These are phyloP conservation scores for Phalacrocorax aristotelis DNA, from an alignment of 2,113 vertebrate species.

Conservation along the genomic window DNA sequence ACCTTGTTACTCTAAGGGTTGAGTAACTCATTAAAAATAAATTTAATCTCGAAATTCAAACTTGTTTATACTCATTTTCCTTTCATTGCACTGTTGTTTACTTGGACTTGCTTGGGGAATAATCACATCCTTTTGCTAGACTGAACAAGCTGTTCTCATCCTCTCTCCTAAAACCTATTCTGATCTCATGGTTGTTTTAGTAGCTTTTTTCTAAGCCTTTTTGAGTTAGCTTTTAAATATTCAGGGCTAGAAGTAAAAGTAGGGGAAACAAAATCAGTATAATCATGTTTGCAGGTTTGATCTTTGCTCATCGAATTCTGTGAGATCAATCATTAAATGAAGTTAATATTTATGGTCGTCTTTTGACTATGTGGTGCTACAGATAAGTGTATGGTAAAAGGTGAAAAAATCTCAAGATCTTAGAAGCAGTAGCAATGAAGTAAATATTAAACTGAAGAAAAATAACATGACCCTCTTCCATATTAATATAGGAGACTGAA, in stretches of 20 bases:
- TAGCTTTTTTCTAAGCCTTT: neutral
- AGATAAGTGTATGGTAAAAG: neutral
- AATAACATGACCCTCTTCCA: neutral
- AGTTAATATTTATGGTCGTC: neutral
- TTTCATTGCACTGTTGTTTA: constrained; percentile 9
- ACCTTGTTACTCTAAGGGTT: neutral
- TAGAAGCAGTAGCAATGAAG: neutral
- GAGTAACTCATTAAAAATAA: constrained; percentile 16
- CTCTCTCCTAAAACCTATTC: neutral
- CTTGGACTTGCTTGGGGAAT: constrained; percentile 10
- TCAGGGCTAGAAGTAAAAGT: neutral
- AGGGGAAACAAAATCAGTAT: neutral
- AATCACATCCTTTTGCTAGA: neutral
- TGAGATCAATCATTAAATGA: neutral
- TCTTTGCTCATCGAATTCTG: neutral
- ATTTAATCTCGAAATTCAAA: neutral
- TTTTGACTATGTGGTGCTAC: neutral
- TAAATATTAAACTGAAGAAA: neutral
- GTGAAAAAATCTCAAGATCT: neutral
- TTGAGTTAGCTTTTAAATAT: neutral
- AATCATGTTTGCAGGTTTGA: neutral
- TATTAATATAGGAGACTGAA: neutral
- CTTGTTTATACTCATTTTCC: constrained; percentile 8
- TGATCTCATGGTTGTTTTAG: neutral
- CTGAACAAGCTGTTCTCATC: neutral